These are phyloP conservation scores for Sarcophaga subvicina DNA, from an alignment of 2,888 invertebrate species.

Conservation along the genomic window DNA sequence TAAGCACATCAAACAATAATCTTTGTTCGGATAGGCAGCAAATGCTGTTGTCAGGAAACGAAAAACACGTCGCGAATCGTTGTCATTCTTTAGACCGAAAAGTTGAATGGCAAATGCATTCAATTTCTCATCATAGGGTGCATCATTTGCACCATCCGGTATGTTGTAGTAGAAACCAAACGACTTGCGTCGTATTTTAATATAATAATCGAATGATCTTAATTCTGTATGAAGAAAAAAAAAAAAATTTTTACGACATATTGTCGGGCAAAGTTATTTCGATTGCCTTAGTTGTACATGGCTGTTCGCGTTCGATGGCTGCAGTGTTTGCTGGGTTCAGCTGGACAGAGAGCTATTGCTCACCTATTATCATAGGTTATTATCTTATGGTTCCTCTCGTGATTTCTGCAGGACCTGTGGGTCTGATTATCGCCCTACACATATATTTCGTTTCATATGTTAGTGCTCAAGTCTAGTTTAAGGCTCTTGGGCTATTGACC, in stretches of 20 bases:
- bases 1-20: constrained; percentile 81
- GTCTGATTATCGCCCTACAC: too few relatives aligned
- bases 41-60: constrained; percentile 86
- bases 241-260: not conserved
- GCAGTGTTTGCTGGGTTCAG: too few relatives aligned
- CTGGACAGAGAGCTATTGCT: too few relatives aligned
- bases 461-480: too few relatives aligned
- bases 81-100: constrained; percentile 72
- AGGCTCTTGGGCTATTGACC: too few relatives aligned
- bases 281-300: too few relatives aligned
- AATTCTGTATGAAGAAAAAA: constrained; percentile 67
- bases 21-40: constrained; percentile 85
- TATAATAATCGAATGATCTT: constrained; percentile 68
- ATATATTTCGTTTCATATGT: too few relatives aligned
- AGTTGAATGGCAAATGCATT: constrained; percentile 75
- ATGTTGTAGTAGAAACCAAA: constrained; percentile 70
- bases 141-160: not conserved
- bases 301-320: too few relatives aligned
- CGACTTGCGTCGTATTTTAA: constrained; percentile 41
- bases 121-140: constrained; percentile 51
- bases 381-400: too few relatives aligned
- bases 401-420: too few relatives aligned
- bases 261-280: too few relatives aligned
- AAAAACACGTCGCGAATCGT: constrained; percentile 83
- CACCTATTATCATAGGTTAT: too few relatives aligned